Conservation (phyloP, 2,113 vertebrate species). For the Pogona vitticeps region DNA sequence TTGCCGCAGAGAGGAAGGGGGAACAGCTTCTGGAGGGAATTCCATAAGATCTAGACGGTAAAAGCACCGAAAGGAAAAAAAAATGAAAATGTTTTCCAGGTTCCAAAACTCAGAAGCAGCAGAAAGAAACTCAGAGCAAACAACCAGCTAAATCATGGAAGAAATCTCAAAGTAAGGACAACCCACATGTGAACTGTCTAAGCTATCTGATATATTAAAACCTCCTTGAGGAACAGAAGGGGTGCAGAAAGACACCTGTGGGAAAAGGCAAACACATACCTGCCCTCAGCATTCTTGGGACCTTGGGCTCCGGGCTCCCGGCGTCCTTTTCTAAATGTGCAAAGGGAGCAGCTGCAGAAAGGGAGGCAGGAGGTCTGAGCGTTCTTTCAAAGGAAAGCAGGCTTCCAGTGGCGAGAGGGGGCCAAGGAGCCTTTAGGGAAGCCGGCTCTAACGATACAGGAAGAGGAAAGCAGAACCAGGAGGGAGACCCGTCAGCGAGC, state of each 20-base stretch:
- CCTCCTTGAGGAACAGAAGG: conserved; percentile 65
- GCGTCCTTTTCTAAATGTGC: conserved; percentile 49
- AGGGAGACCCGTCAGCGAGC: conserved; percentile 36
- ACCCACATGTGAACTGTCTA: conserved; percentile 57
- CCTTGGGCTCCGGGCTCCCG: conserved; percentile 54
- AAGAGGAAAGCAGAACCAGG: conserved; percentile 56
- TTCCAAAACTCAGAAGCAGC: conserved; percentile 85
- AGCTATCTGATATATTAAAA: conserved; percentile 52
- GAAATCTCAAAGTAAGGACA: conserved; percentile 84
- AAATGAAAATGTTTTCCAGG: conserved; percentile 80
- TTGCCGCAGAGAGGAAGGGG: conserved; percentile 45
- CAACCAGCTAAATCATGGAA: conserved; percentile 83
- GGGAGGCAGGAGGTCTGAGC: conserved; percentile 35
- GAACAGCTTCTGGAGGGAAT: conserved; percentile 60
- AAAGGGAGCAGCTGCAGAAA: conserved; percentile 39
- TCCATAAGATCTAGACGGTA: conserved; percentile 68
- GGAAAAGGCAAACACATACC: conserved; percentile 23
- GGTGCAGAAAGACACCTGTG: conserved; percentile 37
- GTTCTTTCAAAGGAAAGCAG: conserved; percentile 55
- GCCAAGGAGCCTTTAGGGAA: conserved; percentile 58
- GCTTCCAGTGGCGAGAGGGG: conserved; percentile 50
- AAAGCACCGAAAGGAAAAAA: conserved; percentile 23
- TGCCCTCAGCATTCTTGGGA: conserved; percentile 44
- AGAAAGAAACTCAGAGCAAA: conserved; percentile 84
- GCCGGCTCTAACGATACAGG: conserved; percentile 51